Evolutionary conservation across 1,140 invertebrate species (phyloP).

Genomic region (Drosophila nebulosa): DNA sequence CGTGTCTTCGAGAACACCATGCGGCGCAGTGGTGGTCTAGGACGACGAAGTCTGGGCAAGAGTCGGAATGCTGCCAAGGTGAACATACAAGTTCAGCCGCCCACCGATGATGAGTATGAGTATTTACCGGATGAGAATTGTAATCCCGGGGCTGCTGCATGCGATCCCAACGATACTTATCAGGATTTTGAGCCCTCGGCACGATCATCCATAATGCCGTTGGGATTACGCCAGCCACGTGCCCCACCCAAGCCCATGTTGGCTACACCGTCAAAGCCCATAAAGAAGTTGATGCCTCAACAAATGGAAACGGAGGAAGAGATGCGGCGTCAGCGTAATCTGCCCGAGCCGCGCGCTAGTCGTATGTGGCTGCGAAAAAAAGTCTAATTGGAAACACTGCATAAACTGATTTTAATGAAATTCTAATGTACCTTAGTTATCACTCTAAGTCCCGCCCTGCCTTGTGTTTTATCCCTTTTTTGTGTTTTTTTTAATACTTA

Average conservation of each 20-base stretch:
- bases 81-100: conserved; percentile 15
- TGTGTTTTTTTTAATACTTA: no score
- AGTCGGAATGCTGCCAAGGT: conserved; percentile 2
- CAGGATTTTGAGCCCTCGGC: conserved; percentile 55
- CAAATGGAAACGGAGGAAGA: background rate
- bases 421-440: background rate
- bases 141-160: background rate
- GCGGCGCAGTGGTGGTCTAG: conserved; percentile 53
- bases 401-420: background rate
- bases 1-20: conserved; percentile 58
- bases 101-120: conserved; percentile 43
- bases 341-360: background rate
- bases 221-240: background rate
- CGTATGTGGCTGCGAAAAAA: background rate
- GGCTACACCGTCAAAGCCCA: background rate
- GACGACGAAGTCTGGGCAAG: conserved; percentile 45
- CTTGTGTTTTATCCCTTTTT: no score
- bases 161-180: conserved; percentile 36
- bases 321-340: background rate
- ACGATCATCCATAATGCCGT: conserved; percentile 60
- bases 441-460: background rate
- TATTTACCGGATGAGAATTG: conserved; percentile 24
- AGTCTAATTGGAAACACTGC: background rate
- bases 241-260: background rate
- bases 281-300: background rate